Base-by-base conservation (phyloP, 2,113 vertebrate species). In the Alethe diademata region DNA sequence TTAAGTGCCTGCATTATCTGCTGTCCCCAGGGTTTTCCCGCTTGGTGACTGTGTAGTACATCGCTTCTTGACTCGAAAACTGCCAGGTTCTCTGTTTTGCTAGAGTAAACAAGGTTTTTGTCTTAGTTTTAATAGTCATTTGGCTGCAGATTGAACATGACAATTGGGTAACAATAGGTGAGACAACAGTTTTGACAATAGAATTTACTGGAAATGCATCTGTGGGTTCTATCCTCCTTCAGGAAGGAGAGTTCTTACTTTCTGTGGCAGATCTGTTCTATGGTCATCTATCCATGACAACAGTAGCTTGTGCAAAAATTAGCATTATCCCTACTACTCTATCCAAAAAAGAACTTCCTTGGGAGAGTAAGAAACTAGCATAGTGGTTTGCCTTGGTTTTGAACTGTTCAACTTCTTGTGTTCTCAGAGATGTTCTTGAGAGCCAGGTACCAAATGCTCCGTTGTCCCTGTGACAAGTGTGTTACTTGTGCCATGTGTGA, bases 1-100 rank as follows among this genome's bases (percentile, higher is more conserved):
- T 58, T 94, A 90, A 75, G 85, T 79, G 62, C 82, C 71, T 93
- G 81, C 70, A 60, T 71, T 94, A 58, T 76, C 80, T 92, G 56
- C 56, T 82, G 1, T 82, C 42, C 36, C 62, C 5, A 8, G 78
- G 62, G 28, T 11, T 58, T 85, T 85, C n/a, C 29, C 0, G 35
- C 50, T 82, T 62, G 62, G 78, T 66, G 51, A 67, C 74, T 75
- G 2, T 51, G 58, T 86, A 60, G 78, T 78, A 60, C 33, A 24
- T 88, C 1, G 85, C 85, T 93, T 72, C 51, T 73, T 79, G 72
- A 81, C 64, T 58, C n/a, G 2, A 90, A 47, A 88, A 45, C 38
- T 90, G 64, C 71, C 58, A 83, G 24, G 50, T 51, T 56, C 29
- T 66, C 26, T 67, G 48, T 91, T 90, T 66, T 38, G 40, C 67